Evolutionary conservation across 2,888 invertebrate genomes (phyloP), one percentile per base, ranked within the genome.

Genomic region (Ecliptopera silaceata): DNA sequence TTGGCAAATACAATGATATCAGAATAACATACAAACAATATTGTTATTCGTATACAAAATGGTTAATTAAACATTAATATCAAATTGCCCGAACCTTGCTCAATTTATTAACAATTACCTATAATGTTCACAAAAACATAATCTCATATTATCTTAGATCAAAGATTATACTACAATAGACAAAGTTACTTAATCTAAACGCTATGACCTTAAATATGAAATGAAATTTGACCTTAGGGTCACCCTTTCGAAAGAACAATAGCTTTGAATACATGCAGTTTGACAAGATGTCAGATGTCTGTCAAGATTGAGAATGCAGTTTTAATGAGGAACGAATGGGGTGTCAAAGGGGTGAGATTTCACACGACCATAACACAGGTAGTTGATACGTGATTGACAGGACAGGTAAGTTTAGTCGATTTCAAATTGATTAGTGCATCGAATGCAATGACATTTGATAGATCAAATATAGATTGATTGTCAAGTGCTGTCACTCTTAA

Each of bases 271-370:
- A 53, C 45, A 26, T 50, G 42, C 44, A 20, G 42, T 75, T 75
- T 82, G 79, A 81, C 78, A 78, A 73, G 66, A 64, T 71, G 70
- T 71, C 77, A 59, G 45, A 72, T 69, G 80, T 77, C 79, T 72
- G 77, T 72, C 82, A 79, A 71, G 71, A 69, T 70, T 56, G 67
- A 69, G 77, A 82, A 80, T 80, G 79, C 77, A 77, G 63, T 75
- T 80, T 71, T 81, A 80, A 84, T 82, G 76, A 75, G 66, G 64
- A 65, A 65, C 54, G 65, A 69, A 70, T 71, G 59, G 68, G 71
- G 62, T 72, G 72, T 66, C 64, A 59, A 53, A 54, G 58, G 59
- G 64, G 64, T 59, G 64, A 64, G 66, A 46, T 54, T 71, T 74
- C 74, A 74, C 72, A 74, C 70, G 63, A 54, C 72, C 70, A 61